phyloP scores from a whole-genome alignment of 2,888 invertebrate genomes.

The Machimus atricapillus region DNA sequence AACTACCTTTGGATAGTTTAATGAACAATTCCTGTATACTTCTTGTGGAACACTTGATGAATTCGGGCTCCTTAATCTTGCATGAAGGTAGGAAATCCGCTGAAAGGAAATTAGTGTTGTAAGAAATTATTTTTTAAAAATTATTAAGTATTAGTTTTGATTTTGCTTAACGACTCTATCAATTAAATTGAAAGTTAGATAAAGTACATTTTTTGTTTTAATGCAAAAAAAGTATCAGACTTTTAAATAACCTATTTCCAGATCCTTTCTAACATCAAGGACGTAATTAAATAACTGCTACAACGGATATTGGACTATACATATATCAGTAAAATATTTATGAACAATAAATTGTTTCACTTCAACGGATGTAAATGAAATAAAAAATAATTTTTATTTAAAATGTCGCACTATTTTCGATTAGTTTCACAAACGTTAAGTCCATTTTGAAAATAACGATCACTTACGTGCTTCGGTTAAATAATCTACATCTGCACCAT shows the following conservation, averaged over 20 bases:
- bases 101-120: neutral
- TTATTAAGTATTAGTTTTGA: neutral
- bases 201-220: too few species aligned
- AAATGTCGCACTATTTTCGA: neutral
- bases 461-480: conserved; percentile 7
- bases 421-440: neutral
- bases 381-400: too few species aligned
- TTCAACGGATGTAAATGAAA: neutral
- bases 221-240: too few species aligned
- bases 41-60: neutral
- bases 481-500: neutral
- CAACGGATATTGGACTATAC: too few species aligned
- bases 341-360: too few species aligned
- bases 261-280: too few species aligned
- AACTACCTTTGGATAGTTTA: conserved; percentile 64
- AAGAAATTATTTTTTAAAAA: neutral
- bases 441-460: neutral
- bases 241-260: too few species aligned
- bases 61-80: neutral
- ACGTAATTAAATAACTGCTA: too few species aligned
- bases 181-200: too few species aligned
- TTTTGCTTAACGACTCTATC: neutral
- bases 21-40: conserved; percentile 61
- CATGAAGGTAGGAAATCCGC: neutral
- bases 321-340: too few species aligned